Percentiles rank a stretch among this genome's conserved stretches.
These are phyloP conservation scores for Edolisoma coerulescens DNA, from an alignment of 2,113 vertebrate species.

Conservation along the genomic window DNA sequence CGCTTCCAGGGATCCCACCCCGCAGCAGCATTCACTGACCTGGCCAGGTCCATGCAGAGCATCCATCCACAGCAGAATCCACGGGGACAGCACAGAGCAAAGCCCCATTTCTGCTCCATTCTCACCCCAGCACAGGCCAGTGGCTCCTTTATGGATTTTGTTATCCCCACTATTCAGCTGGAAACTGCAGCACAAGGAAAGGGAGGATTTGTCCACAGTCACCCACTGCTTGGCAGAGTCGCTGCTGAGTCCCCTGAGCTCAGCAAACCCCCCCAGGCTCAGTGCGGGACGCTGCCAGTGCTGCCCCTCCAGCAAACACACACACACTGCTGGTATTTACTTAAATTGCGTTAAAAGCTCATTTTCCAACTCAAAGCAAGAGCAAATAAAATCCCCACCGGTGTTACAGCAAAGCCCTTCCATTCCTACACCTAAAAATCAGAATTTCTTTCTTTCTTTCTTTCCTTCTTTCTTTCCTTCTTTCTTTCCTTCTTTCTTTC, in stretches of 20 bases:
- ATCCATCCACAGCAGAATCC: not conserved
- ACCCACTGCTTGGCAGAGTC: not conserved
- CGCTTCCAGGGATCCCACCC: not conserved
- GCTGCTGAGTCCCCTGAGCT: not conserved
- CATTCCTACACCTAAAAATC: not conserved
- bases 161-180: not conserved
- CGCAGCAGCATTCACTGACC: rapidly evolving
- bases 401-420: not conserved
- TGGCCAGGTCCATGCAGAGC: not conserved
- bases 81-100: not conserved
- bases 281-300: not conserved
- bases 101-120: rapidly evolving
- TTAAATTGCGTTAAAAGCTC: not conserved
- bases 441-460: not conserved
- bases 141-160: rapidly evolving
- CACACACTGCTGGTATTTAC: not conserved
- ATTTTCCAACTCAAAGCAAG: not conserved
- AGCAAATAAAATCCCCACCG: not conserved
- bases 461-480: too few relatives aligned
- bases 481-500: rapidly evolving
- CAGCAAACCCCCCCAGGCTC: not conserved
- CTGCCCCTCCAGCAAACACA: not conserved
- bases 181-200: not conserved
- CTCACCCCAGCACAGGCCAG: not conserved
- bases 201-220: not conserved